These are phyloP conservation scores for Istiophorus platypterus DNA, from an alignment of 2,113 vertebrate genomes.

Conservation along the genomic window DNA sequence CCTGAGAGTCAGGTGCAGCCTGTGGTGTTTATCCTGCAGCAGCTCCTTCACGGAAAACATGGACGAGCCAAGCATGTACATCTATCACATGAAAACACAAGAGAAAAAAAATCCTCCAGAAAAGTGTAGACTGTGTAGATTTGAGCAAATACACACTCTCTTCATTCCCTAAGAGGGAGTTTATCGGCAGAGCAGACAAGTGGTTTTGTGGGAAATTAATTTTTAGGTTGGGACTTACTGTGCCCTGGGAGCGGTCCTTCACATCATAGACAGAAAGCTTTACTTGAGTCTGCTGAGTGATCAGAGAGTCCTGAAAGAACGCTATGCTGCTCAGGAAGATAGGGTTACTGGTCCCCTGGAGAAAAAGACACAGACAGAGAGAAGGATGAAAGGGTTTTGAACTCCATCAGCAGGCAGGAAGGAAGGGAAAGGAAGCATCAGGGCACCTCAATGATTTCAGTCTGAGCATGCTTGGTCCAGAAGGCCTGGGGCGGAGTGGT, in stretches of 20 bases:
- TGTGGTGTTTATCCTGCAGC: constrained; percentile 93
- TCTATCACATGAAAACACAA: constrained; percentile 80
- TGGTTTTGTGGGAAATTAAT: neutral
- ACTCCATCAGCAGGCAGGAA: neutral
- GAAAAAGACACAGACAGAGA: constrained; percentile 12
- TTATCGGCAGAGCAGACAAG: neutral
- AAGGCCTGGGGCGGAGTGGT: constrained; percentile 99
- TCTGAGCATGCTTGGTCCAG: constrained; percentile 99
- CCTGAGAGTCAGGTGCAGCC: constrained; percentile 95
- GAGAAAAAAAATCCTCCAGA: neutral
- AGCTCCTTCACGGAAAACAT: constrained; percentile 95
- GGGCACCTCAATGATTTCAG: constrained; percentile 97
- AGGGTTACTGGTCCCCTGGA: constrained; percentile 97
- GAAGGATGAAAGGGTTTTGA: neutral
- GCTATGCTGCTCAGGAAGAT: constrained; percentile 98
- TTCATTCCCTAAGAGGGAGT: neutral
- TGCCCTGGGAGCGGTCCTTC: constrained; percentile 98
- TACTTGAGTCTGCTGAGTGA: constrained; percentile 98
- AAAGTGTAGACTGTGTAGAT: neutral
- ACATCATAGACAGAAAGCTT: constrained; percentile 98
- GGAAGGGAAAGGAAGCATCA: neutral
- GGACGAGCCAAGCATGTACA: constrained; percentile 97
- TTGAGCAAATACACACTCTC: neutral
- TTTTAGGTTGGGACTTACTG: constrained; percentile 83
- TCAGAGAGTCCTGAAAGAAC: constrained; percentile 98